These are phyloP conservation scores for Rhinolophus sinicus DNA, from an alignment of 2,113 vertebrate species.

Conservation along the genomic window DNA sequence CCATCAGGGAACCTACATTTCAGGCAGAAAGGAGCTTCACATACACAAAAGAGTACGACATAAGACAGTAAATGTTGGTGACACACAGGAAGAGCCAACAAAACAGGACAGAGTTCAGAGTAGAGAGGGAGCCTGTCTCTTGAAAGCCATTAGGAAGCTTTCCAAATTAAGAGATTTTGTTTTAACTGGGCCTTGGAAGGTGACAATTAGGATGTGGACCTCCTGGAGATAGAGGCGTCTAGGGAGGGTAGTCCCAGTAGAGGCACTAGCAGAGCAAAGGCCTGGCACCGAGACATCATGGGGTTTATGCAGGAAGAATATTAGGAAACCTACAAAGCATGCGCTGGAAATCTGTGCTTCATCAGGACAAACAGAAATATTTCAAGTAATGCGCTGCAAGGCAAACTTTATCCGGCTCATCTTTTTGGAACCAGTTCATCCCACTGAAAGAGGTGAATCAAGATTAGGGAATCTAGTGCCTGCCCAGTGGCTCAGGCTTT, in stretches of 20 bases:
- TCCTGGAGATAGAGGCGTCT: too few relatives aligned
- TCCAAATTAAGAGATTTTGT: background rate
- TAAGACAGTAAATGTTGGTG: background rate
- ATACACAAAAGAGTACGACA: fast-evolving
- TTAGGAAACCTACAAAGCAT: background rate
- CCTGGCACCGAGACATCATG: background rate
- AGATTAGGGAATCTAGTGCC: background rate
- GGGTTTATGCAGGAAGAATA: background rate
- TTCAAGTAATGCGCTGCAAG: background rate
- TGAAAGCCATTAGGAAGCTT: background rate
- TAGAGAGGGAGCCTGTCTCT: background rate
- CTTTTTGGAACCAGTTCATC: background rate
- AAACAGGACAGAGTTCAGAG: background rate
- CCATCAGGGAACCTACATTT: background rate
- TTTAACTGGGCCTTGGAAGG: background rate
- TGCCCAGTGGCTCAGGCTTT: too few relatives aligned
- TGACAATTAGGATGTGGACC: background rate
- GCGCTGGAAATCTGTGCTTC: background rate
- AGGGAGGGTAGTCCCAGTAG: background rate
- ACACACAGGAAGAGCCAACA: fast-evolving
- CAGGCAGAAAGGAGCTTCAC: background rate
- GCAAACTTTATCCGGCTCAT: background rate
- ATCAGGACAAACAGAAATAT: background rate
- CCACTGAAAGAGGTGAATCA: background rate
- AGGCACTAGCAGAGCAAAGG: background rate